phyloP scores from a whole-genome alignment of 2,888 invertebrate genomes.

The Pimpla rufipes region DNA sequence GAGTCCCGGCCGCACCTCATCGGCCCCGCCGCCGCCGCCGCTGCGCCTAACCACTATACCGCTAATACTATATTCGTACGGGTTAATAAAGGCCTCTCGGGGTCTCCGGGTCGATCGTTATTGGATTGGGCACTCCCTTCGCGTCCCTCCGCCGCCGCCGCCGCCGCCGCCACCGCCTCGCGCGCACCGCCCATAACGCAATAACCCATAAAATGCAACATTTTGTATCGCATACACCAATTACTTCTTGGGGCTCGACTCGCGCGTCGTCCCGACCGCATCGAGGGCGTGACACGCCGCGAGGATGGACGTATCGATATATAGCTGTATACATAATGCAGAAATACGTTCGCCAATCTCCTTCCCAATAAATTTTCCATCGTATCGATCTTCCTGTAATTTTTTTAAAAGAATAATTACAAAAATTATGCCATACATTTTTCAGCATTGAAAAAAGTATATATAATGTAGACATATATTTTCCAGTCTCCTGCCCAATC shows the following conservation, averaged over 20 bases:
- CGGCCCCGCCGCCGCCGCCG: no score
- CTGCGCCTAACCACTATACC: constrained; percentile 15
- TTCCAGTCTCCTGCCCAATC: no score
- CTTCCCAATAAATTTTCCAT: not conserved
- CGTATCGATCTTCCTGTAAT: not conserved
- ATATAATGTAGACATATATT: no score
- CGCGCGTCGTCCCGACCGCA: constrained; percentile 22
- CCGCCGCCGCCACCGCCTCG: constrained; percentile 25
- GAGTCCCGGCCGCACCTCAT: constrained; percentile 56
- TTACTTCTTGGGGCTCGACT: constrained; percentile 71
- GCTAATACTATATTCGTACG: constrained; percentile 74
- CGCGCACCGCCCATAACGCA: constrained; percentile 78
- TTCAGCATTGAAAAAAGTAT: no score
- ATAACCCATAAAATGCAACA: constrained; percentile 84
- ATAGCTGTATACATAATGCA: not conserved
- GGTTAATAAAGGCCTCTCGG: constrained; percentile 84
- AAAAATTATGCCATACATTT: no score
- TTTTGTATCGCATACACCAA: constrained; percentile 82
- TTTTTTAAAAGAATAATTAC: no score
- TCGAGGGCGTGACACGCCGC: constrained; percentile 65
- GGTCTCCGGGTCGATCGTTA: constrained; percentile 82
- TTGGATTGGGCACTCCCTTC: constrained; percentile 84
- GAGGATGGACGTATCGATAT: constrained; percentile 21
- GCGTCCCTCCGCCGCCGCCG: constrained; percentile 56
- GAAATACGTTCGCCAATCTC: constrained; percentile 27